phyloP scores from a whole-genome alignment of 2,888 invertebrate species.

The Crematogaster levior region DNA sequence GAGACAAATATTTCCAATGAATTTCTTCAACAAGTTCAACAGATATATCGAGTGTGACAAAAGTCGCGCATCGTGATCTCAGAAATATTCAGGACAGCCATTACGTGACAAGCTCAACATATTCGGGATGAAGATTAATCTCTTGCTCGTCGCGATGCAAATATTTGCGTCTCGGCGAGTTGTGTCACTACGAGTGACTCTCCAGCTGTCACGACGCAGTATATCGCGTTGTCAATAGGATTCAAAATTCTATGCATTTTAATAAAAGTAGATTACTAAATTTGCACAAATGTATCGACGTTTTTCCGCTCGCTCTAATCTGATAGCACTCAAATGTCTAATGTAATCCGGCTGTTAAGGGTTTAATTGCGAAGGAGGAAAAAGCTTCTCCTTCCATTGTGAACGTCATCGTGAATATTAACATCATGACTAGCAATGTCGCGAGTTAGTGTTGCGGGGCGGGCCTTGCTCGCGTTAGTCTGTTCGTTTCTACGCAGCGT shows the following conservation, averaged over 20 bases:
- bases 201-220: slow-evolving; percentile 13
- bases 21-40: neutral
- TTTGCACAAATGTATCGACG: neutral
- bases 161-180: slow-evolving; percentile 20
- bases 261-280: neutral
- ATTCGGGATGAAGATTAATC: slow-evolving; percentile 27
- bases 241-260: neutral
- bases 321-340: neutral
- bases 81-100: neutral
- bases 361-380: slow-evolving; percentile 39
- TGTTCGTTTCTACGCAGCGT: slow-evolving; percentile 66
- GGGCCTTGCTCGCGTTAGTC: slow-evolving; percentile 22
- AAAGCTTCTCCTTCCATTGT: slow-evolving; percentile 24
- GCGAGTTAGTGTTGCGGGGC: slow-evolving; percentile 41
- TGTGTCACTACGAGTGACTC: slow-evolving; percentile 5
- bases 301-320: neutral
- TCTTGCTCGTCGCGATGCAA: slow-evolving; percentile 14
- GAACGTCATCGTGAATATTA: slow-evolving; percentile 60
- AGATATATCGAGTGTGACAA: neutral
- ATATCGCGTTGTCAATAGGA: slow-evolving; percentile 3
- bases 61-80: neutral
- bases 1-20: neutral
- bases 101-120: slow-evolving; percentile 15
- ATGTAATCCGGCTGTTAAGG: slow-evolving; percentile 5
- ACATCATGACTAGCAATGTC: slow-evolving; percentile 77